Evolutionary conservation across 2,113 vertebrate species (phyloP).

Genomic region (Panthera uncia): DNA sequence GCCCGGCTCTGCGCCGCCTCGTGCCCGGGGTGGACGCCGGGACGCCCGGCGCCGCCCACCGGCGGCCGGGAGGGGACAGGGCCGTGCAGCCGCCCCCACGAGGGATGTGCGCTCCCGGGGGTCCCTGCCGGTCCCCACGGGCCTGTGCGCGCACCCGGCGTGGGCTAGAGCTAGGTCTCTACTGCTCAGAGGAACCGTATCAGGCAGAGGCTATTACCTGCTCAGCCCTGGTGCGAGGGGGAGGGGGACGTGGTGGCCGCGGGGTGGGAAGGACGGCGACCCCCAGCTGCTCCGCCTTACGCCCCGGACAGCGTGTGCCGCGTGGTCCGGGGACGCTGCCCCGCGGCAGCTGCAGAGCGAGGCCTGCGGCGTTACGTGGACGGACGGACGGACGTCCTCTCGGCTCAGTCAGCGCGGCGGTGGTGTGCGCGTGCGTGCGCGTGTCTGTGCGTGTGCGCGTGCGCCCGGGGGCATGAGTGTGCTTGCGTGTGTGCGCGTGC

Average conservation of each 20-base stretch:
- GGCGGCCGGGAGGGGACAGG: not conserved
- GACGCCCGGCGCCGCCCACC: not conserved
- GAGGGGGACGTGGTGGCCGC: too few relatives aligned
- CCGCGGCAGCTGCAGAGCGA: not conserved
- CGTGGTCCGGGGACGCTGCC: too few relatives aligned
- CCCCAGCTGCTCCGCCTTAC: fast-evolving
- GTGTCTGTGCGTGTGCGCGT: too few relatives aligned
- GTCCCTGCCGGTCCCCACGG: too few relatives aligned
- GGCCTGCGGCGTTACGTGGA: not conserved
- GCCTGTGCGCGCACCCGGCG: not conserved
- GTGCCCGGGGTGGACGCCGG: not conserved
- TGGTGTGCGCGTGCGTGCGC: too few relatives aligned
- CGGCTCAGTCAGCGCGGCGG: not conserved
- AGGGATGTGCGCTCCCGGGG: too few relatives aligned
- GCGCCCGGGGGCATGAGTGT: too few relatives aligned
- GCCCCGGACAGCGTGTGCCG: fast-evolving
- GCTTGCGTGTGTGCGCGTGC: too few relatives aligned
- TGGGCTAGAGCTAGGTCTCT: not conserved
- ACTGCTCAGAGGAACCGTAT: not conserved
- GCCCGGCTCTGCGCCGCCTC: not conserved
- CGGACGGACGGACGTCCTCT: too few relatives aligned
- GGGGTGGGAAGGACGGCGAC: fast-evolving
- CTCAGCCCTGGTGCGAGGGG: too few relatives aligned
- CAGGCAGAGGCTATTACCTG: not conserved
- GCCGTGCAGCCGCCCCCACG: not conserved